Base-by-base conservation (phyloP, 2,113 vertebrate species). In the Vidua chalybeata region DNA sequence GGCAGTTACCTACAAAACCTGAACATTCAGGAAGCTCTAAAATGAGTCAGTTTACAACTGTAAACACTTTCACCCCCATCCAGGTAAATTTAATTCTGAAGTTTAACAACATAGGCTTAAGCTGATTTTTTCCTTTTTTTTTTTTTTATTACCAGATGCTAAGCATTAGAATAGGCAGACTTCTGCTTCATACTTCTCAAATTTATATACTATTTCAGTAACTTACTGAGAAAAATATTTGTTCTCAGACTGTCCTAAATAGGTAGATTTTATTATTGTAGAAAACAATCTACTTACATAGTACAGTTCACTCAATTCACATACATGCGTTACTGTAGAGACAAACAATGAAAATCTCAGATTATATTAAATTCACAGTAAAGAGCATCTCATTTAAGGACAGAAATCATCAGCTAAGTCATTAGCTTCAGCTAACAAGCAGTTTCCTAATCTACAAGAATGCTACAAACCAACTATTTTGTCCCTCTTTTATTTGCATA, bases 51-150 rank as follows among this genome's bases (percentile, higher is more conserved):
- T 56, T 56, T 62, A 68, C 5, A 20, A 54, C 35, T 24, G 11
- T 49, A 84, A 69, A 58, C 15, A 35, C 10, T 31, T 33, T 28
- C 9, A 37, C 11, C 7, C 2, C 8, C 20, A 15, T 14, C 10
- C 6, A 22, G 30, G 21, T 52, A 86, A 79, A 72, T 4, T 3
- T 7, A 62, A 10, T 63, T 81, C 56, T 66, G 19, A 67, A 87
- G 26, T 71, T 90, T 62, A 91, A 75, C 9, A 90, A 68, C 13
- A 55, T 4, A 73, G 54, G 31, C 10, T 68, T 52, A 39, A 91
- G 6, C 28, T 52, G 7, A 0, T 28, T 72, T 67, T 58, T 26
- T 27, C 8, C 27, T 30, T 28, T 24, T 2, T 6, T 3, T 26
- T 13, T 39, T 67, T 15, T 63, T 68, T 49, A 22, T 45, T 31